phyloP scores from a whole-genome alignment of 2,113 vertebrate genomes.

The Hystrix cristata region DNA sequence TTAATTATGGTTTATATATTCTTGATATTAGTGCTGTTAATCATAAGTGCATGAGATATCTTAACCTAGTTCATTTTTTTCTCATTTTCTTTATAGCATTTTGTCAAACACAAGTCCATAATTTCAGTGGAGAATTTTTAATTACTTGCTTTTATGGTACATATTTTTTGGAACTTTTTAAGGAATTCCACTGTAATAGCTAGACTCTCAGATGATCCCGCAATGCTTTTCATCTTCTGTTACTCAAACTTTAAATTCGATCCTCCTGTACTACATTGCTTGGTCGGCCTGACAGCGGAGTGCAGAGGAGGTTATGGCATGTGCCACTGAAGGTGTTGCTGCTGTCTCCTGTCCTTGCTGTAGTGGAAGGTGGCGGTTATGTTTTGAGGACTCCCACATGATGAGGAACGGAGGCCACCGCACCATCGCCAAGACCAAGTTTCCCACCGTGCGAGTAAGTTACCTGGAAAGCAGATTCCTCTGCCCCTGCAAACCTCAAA shows the following conservation, averaged over 20 bases:
- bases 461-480: not conserved
- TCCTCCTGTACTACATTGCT: not conserved
- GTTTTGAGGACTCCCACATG: not conserved
- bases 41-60: not conserved
- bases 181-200: not conserved
- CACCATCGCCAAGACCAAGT: not conserved
- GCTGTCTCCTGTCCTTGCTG: not conserved
- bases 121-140: constrained; percentile 6
- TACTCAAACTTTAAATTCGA: not conserved
- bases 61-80: not conserved
- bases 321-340: not conserved
- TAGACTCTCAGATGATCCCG: not conserved
- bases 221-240: not conserved
- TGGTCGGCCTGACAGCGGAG: not conserved
- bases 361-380: not conserved
- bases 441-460: not conserved
- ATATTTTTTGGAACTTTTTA: constrained; percentile 2
- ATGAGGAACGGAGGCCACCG: not conserved
- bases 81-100: not conserved
- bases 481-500: not conserved
- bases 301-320: not conserved
- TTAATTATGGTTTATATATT: not conserved
- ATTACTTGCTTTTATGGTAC: not conserved
- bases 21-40: not conserved
- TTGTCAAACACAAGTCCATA: not conserved